A percentile compares a stretch with the other conserved stretches of the same genome.
These are phyloP conservation scores for Pardalotus punctatus DNA, from an alignment of 2,113 vertebrate genomes.

Conservation along the genomic window DNA sequence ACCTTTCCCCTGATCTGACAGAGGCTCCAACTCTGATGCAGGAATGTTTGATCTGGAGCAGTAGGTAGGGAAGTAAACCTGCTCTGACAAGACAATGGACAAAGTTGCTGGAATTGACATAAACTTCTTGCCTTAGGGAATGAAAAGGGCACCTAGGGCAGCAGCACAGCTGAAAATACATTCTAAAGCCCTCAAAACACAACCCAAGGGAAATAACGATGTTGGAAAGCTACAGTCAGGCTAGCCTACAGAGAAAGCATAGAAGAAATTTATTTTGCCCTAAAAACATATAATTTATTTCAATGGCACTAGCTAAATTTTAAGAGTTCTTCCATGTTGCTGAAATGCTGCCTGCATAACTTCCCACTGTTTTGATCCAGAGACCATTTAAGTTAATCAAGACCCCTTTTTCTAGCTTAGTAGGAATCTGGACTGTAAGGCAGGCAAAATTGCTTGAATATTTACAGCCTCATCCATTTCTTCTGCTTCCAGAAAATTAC, in stretches of 20 bases:
- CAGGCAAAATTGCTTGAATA: neutral
- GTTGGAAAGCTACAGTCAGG: neutral
- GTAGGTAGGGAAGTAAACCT: neutral
- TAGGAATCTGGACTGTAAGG: neutral
- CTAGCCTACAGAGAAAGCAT: neutral
- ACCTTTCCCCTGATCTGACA: neutral
- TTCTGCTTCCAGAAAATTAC: neutral
- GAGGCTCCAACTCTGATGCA: neutral
- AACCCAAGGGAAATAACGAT: neutral
- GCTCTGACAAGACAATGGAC: neutral
- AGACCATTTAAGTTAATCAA: neutral
- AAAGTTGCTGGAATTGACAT: neutral
- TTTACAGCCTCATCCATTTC: neutral
- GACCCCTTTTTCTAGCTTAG: neutral
- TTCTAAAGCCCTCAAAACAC: neutral
- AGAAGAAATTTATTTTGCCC: neutral
- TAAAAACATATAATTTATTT: neutral
- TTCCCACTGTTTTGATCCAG: neutral
- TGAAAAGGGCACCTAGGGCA: neutral
- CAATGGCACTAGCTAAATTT: neutral
- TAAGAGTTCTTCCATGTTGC: neutral
- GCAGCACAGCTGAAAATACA: neutral
- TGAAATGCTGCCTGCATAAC: neutral
- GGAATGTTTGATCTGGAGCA: neutral
- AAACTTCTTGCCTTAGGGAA: neutral